A percentile compares a stretch with the other conserved stretches of the same genome.
Conservation (phyloP, 2,113 vertebrate genomes). For the Rattus rattus region DNA sequence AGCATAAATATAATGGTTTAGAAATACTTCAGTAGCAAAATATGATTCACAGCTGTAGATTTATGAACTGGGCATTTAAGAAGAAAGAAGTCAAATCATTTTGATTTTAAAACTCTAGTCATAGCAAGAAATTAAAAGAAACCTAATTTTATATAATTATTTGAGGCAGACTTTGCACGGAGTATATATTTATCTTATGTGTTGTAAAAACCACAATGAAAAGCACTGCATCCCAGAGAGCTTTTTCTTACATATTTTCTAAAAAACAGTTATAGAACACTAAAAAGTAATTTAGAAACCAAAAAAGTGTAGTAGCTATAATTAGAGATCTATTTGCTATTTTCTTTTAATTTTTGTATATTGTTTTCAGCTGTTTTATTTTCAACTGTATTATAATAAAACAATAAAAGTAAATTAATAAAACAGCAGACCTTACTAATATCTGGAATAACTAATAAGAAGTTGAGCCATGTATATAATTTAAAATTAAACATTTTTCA, state of each 20-base stretch:
- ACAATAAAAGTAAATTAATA: constrained; percentile 33
- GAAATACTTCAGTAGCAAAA: neutral
- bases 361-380: neutral
- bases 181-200: neutral
- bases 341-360: neutral
- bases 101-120: neutral
- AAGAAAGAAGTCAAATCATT: neutral
- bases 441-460: neutral
- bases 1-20: neutral
- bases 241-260: neutral
- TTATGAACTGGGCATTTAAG: neutral
- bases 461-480: neutral
- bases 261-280: neutral
- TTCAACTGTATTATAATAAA: neutral
- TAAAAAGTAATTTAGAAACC: neutral
- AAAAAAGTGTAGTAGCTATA: neutral
- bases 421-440: neutral
- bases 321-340: neutral
- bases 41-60: neutral
- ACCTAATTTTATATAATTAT: neutral
- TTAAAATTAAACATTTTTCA: neutral
- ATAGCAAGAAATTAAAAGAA: neutral
- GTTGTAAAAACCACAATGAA: neutral
- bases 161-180: neutral
- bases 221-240: neutral